Conservation (phyloP, 2,797 vertebrate genomes). For the Discoglossus pictus region DNA sequence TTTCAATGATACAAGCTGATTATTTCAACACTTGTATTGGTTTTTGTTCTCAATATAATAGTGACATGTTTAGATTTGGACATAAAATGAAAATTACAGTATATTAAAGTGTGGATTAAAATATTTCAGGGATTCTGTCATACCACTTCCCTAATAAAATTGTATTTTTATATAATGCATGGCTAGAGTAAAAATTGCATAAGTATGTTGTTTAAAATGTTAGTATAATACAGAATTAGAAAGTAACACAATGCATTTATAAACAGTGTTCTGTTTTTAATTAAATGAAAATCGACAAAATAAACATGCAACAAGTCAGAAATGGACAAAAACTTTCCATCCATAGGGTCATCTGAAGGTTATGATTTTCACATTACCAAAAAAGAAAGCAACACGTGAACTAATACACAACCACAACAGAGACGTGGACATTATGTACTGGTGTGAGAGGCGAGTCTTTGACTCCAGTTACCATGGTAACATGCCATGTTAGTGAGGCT, state of each 20-base stretch:
- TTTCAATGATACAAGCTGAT: no score
- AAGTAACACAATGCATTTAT: background rate
- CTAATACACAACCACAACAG: background rate
- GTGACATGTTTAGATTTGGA: no score
- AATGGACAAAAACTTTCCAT: conserved; percentile 23
- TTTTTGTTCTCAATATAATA: no score
- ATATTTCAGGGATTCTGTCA: no score
- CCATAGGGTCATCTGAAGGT: conserved; percentile 12
- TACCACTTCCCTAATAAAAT: no score
- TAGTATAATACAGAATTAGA: background rate
- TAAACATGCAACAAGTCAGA: conserved; percentile 12
- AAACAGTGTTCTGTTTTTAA: background rate
- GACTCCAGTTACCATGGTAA: background rate
- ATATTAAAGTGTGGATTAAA: no score
- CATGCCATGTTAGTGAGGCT: background rate
- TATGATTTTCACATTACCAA: conserved; percentile 18
- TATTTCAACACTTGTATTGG: no score
- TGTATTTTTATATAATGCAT: no score
- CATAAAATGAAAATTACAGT: no score
- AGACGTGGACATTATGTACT: background rate
- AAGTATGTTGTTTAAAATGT: no score
- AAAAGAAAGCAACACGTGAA: conserved; percentile 4
- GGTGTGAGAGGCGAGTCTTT: background rate
- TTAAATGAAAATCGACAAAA: conserved; percentile 21
- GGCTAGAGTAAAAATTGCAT: no score